Percentiles rank a stretch among this genome's conserved stretches.
phyloP scores from a whole-genome alignment of 35 echinoderm and acorn worm genomes.

The Eucidaris tribuloides region DNA sequence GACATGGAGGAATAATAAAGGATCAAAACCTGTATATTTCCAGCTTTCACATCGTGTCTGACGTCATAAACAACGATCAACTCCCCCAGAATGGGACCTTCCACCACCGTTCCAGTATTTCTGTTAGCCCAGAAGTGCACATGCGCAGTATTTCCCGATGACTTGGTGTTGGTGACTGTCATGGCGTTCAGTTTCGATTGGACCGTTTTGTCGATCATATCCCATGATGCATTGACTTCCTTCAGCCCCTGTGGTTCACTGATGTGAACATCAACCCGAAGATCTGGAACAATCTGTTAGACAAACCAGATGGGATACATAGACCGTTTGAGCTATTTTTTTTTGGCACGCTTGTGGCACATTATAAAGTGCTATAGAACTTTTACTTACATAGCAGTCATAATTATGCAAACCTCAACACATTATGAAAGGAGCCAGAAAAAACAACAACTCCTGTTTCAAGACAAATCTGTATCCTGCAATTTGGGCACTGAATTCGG shows the following conservation, averaged over 20 bases:
- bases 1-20: no score
- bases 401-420: no score
- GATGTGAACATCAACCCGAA: constrained; percentile 47
- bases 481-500: no score
- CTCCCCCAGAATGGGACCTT: constrained; percentile 60
- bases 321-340: no score
- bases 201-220: background rate
- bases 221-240: constrained; percentile 45
- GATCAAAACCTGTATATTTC: constrained; percentile 89
- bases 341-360: no score
- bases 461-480: no score
- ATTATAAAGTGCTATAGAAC: no score
- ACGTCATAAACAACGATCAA: constrained; percentile 82
- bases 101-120: constrained; percentile 34
- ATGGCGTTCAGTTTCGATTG: background rate
- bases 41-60: constrained; percentile 69
- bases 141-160: background rate
- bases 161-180: background rate
- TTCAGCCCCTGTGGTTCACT: constrained; percentile 65
- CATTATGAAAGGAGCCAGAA: no score
- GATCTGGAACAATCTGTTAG: constrained; percentile 15
- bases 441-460: no score
- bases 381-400: no score
- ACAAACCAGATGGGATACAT: no score
- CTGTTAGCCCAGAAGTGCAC: background rate